Evolutionary conservation across 2,888 invertebrate species (phyloP).

Genomic region (Petrolisthes cinctipes): DNA sequence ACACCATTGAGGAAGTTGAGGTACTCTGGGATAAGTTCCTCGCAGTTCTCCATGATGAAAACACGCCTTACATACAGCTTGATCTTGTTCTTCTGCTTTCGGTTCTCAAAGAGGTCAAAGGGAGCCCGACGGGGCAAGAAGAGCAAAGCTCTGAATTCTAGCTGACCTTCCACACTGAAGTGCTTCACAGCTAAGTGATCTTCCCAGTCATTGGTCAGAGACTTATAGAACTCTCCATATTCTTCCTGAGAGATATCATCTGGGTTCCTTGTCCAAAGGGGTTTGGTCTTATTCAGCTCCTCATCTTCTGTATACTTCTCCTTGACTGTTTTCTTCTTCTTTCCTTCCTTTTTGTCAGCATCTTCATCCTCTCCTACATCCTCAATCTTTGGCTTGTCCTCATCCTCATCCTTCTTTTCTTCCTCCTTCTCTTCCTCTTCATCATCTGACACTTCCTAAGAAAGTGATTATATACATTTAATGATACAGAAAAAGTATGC

Average conservation of each 20-base stretch:
- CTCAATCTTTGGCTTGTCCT: slow-evolving; percentile 61
- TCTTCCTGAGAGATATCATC: slow-evolving; percentile 97
- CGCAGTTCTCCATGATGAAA: slow-evolving; percentile 99
- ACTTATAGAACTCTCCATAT: slow-evolving; percentile 98
- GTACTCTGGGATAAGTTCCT: slow-evolving; percentile 98
- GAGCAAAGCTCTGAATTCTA: slow-evolving; percentile 93
- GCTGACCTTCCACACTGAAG: slow-evolving; percentile 92
- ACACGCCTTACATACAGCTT: slow-evolving; percentile 97
- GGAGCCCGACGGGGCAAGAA: slow-evolving; percentile 94
- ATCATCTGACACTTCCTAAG: slow-evolving; percentile 61
- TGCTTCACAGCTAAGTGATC: slow-evolving; percentile 97
- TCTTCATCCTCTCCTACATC: slow-evolving; percentile 63
- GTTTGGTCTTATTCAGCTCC: slow-evolving; percentile 93
- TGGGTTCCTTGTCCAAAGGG: slow-evolving; percentile 96
- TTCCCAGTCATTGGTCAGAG: slow-evolving; percentile 97
- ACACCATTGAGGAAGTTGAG: slow-evolving; percentile 96
- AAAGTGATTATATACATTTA: no score
- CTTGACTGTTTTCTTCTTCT: slow-evolving; percentile 64
- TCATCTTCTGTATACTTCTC: slow-evolving; percentile 64
- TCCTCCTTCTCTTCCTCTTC: slow-evolving; percentile 53
- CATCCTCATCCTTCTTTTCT: slow-evolving; percentile 38
- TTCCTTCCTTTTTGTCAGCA: slow-evolving; percentile 48
- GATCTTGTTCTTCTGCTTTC: slow-evolving; percentile 98
- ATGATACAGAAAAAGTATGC: no score
- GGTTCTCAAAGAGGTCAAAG: slow-evolving; percentile 98